A percentile compares a stretch with the other conserved stretches of the same genome.
phyloP scores from a whole-genome alignment of 2,888 invertebrate species.

The Cosmopolites sordidus region DNA sequence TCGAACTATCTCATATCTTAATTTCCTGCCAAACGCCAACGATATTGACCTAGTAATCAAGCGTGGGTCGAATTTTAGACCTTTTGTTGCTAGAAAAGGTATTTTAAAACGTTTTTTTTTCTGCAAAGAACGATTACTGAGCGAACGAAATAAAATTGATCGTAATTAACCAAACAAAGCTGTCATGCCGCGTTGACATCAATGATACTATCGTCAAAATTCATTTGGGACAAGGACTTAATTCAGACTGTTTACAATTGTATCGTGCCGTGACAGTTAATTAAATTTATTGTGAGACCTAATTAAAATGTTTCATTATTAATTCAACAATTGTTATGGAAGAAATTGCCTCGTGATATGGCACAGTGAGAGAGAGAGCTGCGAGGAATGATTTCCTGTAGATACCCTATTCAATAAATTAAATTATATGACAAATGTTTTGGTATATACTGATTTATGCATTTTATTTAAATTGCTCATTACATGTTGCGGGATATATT shows the following conservation, averaged over 20 bases:
- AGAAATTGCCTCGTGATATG: slow-evolving; percentile 10
- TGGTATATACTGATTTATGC: not conserved
- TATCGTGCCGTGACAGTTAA: slow-evolving; percentile 33
- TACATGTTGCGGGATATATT: not conserved
- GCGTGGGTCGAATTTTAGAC: no score
- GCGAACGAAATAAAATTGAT: slow-evolving; percentile 4
- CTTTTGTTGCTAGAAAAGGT: no score
- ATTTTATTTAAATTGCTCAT: not conserved
- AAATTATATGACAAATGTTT: not conserved
- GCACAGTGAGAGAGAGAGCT: not conserved
- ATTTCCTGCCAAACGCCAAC: no score
- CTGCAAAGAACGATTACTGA: not conserved
- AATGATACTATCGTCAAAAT: slow-evolving; percentile 27
- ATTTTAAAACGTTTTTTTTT: no score
- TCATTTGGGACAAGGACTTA: slow-evolving; percentile 30
- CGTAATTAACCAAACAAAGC: slow-evolving; percentile 18
- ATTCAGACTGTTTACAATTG: slow-evolving; percentile 33
- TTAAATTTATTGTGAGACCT: slow-evolving; percentile 33
- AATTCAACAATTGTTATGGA: slow-evolving; percentile 17
- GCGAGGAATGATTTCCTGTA: not conserved
- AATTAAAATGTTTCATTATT: slow-evolving; percentile 33
- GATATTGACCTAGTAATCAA: no score
- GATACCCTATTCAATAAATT: slow-evolving; percentile 1
- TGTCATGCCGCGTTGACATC: slow-evolving; percentile 16
- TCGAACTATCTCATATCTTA: no score